Percentiles rank a stretch among this genome's conserved stretches.
Conservation (phyloP, 2,888 invertebrate genomes). For the Platycnemis pennipes region DNA sequence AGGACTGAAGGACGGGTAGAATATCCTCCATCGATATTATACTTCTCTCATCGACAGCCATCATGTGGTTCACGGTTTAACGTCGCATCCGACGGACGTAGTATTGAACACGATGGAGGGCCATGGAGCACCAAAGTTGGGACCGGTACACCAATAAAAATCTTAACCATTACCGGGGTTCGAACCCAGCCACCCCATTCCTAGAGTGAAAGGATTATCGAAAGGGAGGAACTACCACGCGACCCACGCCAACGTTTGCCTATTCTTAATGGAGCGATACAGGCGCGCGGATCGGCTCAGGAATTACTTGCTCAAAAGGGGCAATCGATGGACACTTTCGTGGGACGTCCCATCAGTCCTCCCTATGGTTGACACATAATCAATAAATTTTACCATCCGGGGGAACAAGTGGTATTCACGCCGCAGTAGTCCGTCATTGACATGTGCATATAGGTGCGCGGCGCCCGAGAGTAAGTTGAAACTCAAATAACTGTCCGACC, state of each 20-base stretch:
- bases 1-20: too few species aligned
- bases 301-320: slow-evolving; percentile 36
- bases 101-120: too few species aligned
- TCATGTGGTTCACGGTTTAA: too few species aligned
- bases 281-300: background rate
- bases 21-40: too few species aligned
- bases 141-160: background rate
- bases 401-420: slow-evolving; percentile 23
- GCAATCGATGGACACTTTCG: slow-evolving; percentile 44
- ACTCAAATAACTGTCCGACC: slow-evolving; percentile 17
- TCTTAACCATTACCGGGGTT: too few species aligned
- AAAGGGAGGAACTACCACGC: background rate
- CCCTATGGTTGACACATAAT: slow-evolving; percentile 47
- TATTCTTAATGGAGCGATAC: background rate
- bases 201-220: too few species aligned
- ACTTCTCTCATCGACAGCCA: too few species aligned
- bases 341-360: slow-evolving; percentile 48
- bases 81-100: too few species aligned
- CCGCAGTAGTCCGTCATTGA: background rate
- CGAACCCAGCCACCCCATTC: too few species aligned
- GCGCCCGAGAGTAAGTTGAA: background rate
- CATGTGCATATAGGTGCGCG: background rate
- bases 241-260: background rate
- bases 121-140: too few species aligned
- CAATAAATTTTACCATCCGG: slow-evolving; percentile 22